Conservation (phyloP, 2,797 vertebrate species). For the Aquila chrysaetos region DNA sequence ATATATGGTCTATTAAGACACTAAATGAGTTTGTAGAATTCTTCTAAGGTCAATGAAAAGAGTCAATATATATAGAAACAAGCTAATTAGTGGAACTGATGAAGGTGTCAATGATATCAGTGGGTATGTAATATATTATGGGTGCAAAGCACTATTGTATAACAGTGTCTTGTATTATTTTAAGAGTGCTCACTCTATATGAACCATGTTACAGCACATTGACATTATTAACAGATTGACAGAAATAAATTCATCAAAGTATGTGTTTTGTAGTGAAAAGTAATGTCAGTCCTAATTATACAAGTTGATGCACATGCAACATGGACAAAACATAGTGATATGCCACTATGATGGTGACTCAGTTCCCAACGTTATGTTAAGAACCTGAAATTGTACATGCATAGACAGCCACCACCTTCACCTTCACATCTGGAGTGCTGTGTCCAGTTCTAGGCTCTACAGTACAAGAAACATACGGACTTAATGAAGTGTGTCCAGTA, state of each 20-base stretch:
- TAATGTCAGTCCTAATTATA: neutral
- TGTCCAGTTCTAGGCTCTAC: neutral
- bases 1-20: conserved; percentile 17
- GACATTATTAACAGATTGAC: neutral
- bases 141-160: neutral
- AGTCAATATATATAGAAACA: neutral
- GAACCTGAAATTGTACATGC: neutral
- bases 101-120: neutral
- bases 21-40: neutral
- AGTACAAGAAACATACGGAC: neutral
- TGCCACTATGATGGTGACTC: neutral
- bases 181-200: neutral
- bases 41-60: conserved; percentile 13
- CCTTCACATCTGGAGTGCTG: neutral
- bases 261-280: neutral
- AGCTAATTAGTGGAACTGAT: neutral
- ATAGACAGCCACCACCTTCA: neutral
- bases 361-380: neutral
- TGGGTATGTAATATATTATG: neutral
- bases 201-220: neutral
- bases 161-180: neutral
- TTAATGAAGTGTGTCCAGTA: neutral
- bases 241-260: neutral
- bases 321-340: neutral
- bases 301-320: neutral